These are phyloP conservation scores for Meghimatium bilineatum DNA, from an alignment of 2,888 invertebrate species.

Conservation along the genomic window DNA sequence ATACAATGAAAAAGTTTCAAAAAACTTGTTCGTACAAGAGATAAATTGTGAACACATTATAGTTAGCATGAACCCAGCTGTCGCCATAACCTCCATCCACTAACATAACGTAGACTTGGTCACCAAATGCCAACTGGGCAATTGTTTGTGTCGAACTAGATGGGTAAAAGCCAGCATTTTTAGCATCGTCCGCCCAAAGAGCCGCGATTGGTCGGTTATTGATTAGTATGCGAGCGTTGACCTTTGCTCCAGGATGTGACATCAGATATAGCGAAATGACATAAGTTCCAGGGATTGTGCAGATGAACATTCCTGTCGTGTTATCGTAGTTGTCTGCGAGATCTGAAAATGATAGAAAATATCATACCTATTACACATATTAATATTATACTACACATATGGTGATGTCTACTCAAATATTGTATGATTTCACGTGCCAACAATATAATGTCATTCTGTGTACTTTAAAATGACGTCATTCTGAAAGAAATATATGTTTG, in stretches of 20 bases:
- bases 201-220: constrained; percentile 61
- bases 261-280: constrained; percentile 58
- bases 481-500: too few species aligned
- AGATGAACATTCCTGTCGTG: constrained; percentile 58
- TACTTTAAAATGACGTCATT: too few species aligned
- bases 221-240: constrained; percentile 58
- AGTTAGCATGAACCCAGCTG: constrained; percentile 63
- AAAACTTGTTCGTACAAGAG: constrained; percentile 57
- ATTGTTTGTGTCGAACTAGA: constrained; percentile 60
- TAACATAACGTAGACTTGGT: constrained; percentile 61
- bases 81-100: constrained; percentile 61
- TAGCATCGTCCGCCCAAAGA: constrained; percentile 60
- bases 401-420: too few species aligned
- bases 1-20: constrained; percentile 20
- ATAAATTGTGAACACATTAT: constrained; percentile 59
- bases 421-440: too few species aligned
- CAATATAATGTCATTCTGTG: too few species aligned
- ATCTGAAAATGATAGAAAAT: constrained; percentile 42
- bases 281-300: constrained; percentile 59
- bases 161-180: constrained; percentile 60
- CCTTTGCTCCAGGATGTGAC: constrained; percentile 61
- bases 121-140: constrained; percentile 57
- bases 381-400: too few species aligned
- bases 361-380: too few species aligned
- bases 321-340: constrained; percentile 61